Conservation (phyloP, 2,797 vertebrate genomes). For the Halcyon smyrnensis region DNA sequence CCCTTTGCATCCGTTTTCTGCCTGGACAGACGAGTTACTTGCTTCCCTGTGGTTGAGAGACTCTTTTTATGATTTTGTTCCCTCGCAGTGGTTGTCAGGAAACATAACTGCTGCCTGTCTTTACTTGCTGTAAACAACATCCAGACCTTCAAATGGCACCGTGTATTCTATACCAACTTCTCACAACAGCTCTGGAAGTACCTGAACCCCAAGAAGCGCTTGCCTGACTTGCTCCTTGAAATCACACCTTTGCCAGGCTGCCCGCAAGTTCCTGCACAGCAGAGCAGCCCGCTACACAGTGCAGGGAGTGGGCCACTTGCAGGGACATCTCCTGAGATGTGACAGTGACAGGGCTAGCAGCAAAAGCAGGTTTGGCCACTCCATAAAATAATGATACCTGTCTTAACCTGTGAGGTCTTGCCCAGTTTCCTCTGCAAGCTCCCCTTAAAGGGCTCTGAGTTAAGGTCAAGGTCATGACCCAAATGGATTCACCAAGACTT, state of each 20-base stretch:
- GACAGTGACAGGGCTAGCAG: neutral
- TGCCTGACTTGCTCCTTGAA: neutral
- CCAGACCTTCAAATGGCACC: neutral
- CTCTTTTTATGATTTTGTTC: neutral
- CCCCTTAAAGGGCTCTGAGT: neutral
- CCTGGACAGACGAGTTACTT: neutral
- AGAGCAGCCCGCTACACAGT: neutral
- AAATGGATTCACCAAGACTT: neutral
- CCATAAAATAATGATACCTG: neutral
- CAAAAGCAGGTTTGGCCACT: neutral
- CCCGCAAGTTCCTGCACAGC: neutral
- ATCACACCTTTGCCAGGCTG: neutral
- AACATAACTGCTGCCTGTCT: neutral
- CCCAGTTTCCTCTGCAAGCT: neutral
- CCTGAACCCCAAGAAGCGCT: neutral
- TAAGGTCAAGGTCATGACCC: neutral
- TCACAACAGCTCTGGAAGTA: neutral
- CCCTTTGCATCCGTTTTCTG: neutral
- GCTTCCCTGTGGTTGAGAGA: neutral
- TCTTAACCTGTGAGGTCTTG: neutral
- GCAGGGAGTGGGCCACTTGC: neutral
- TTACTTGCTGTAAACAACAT: neutral
- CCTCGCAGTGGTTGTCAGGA: neutral
- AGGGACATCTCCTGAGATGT: neutral
- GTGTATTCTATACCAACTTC: neutral